A percentile compares a stretch with the other conserved stretches of the same genome.
Conservation (phyloP, 1,140 invertebrate genomes). For the Aphaenogaster ashmeadi region DNA sequence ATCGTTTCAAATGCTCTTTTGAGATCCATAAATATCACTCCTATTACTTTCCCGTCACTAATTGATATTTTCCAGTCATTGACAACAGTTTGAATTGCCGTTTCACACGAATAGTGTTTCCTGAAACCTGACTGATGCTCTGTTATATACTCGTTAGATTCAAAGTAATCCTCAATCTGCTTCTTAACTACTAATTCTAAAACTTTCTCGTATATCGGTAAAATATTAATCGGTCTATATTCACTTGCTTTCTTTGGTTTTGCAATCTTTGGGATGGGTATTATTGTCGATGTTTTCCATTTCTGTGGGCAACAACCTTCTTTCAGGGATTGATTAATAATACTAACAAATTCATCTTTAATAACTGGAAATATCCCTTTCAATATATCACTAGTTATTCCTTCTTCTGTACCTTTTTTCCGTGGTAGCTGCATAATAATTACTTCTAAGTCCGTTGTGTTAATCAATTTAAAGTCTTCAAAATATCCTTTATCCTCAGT, state of each 20-base stretch:
- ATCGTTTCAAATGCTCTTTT: constrained; percentile 71
- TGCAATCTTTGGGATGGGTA: constrained; percentile 68
- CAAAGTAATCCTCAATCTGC: constrained; percentile 52
- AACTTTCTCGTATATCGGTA: too few relatives aligned
- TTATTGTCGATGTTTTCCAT: constrained; percentile 69
- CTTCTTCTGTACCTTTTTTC: constrained; percentile 38
- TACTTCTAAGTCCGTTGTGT: not conserved
- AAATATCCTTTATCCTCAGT: not conserved
- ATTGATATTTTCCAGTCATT: constrained; percentile 55
- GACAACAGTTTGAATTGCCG: constrained; percentile 48
- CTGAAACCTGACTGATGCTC: constrained; percentile 23
- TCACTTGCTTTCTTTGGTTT: constrained; percentile 59
- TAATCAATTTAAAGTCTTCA: constrained; percentile 15
- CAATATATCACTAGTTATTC: constrained; percentile 25
- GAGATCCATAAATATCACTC: constrained; percentile 61
- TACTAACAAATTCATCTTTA: constrained; percentile 17
- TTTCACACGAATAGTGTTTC: constrained; percentile 55
- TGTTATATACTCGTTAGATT: constrained; percentile 26
- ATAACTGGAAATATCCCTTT: constrained; percentile 13
- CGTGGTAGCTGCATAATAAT: constrained; percentile 11
- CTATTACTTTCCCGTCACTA: constrained; percentile 47
- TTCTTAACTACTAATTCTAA: constrained; percentile 69
- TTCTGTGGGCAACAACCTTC: constrained; percentile 52
- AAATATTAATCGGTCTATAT: too few relatives aligned
- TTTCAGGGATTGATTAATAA: constrained; percentile 64